Conservation (phyloP, 2,113 vertebrate species). For the Apodemus speciosus region DNA sequence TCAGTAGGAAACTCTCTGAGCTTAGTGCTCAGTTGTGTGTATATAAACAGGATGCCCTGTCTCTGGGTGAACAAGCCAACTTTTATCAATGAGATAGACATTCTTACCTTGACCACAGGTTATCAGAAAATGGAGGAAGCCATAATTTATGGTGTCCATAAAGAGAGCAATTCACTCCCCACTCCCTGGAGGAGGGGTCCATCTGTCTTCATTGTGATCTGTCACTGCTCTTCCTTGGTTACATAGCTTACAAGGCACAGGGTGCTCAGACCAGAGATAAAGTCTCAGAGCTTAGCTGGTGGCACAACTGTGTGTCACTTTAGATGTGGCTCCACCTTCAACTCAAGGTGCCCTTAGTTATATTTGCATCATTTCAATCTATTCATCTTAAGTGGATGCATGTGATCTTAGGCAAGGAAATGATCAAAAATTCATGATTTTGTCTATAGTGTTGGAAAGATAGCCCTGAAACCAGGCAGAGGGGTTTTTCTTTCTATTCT, state of each 20-base stretch:
- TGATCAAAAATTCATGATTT: background rate
- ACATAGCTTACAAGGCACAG: background rate
- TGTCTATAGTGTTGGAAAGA: background rate
- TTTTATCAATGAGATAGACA: conserved; percentile 56
- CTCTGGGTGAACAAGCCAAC: background rate
- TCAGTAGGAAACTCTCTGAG: background rate
- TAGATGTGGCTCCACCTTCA: accelerated
- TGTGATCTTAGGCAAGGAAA: background rate
- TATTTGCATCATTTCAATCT: background rate
- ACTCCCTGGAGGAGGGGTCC: background rate
- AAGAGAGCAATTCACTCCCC: conserved; percentile 24
- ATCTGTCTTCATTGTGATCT: conserved; percentile 41
- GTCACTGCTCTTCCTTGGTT: background rate
- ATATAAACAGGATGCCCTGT: background rate
- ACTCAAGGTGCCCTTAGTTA: background rate
- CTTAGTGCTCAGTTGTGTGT: background rate
- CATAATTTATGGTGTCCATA: conserved; percentile 17
- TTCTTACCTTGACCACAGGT: background rate
- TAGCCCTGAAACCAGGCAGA: background rate
- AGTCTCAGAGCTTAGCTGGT: background rate
- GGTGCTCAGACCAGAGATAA: background rate
- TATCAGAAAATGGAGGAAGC: conserved; percentile 36
- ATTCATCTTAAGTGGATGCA: background rate
- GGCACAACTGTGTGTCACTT: accelerated
- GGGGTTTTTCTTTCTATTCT: background rate